These are phyloP conservation scores for Reticulitermes lucifugus DNA, from an alignment of 2,888 invertebrate species.

Conservation along the genomic window DNA sequence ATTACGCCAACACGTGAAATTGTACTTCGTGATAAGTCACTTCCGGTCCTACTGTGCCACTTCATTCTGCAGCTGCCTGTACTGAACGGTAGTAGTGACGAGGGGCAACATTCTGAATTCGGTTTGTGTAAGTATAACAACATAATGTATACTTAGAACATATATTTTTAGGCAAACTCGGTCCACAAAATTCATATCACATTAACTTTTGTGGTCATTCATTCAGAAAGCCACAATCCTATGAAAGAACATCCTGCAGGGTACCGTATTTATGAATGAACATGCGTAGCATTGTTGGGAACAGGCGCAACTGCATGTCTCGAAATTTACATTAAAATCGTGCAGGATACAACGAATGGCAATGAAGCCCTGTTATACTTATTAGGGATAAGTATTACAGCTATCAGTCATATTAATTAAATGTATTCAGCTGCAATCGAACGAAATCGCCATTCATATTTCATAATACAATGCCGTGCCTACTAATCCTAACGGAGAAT, in stretches of 20 bases:
- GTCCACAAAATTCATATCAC: not conserved
- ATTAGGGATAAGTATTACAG: no score
- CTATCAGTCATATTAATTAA: not conserved
- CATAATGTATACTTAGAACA: not conserved
- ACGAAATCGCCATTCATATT: constrained; percentile 43
- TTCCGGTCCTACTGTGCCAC: not conserved
- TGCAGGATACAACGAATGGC: no score
- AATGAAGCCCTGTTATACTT: no score
- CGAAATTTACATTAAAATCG: no score
- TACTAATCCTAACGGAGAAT: not conserved
- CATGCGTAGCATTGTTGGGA: not conserved
- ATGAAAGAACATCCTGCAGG: not conserved
- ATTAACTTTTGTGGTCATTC: not conserved
- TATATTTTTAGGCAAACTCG: not conserved
- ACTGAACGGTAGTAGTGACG: not conserved
- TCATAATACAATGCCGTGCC: constrained; percentile 30
- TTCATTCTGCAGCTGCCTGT: not conserved
- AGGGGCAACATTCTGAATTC: not conserved
- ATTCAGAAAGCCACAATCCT: not conserved
- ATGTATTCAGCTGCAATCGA: constrained; percentile 8
- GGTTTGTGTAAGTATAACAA: not conserved
- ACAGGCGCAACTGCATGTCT: not conserved
- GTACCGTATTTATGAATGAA: constrained; percentile 12
- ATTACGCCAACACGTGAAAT: not conserved
- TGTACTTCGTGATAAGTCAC: not conserved